Percentiles rank a stretch among this genome's conserved stretches.
These are phyloP conservation scores for Trisateles emortualis DNA, from an alignment of 2,888 invertebrate genomes.

Conservation along the genomic window DNA sequence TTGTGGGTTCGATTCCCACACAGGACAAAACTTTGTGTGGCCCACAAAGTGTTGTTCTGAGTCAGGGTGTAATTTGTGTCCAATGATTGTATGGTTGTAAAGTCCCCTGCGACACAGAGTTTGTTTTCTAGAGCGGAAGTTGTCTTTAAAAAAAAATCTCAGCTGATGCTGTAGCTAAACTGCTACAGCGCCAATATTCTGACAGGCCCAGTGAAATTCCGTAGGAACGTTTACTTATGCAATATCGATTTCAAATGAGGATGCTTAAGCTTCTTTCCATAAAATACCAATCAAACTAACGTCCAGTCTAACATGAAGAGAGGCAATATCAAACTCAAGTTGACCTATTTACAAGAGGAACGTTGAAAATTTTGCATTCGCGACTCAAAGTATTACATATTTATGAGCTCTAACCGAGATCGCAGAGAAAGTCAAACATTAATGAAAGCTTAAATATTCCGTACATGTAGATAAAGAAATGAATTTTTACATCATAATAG, in stretches of 20 bases:
- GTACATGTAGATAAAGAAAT: constrained; percentile 81
- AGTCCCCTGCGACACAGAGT: too few relatives aligned
- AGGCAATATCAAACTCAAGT: constrained; percentile 70
- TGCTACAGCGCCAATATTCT: too few relatives aligned
- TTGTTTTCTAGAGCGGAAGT: too few relatives aligned
- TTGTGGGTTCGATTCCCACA: too few relatives aligned
- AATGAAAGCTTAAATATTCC: constrained; percentile 83
- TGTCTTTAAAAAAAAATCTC: too few relatives aligned
- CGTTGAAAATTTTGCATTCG: constrained; percentile 72
- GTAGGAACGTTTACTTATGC: too few relatives aligned
- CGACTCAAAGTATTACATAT: constrained; percentile 79
- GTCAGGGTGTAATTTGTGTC: too few relatives aligned
- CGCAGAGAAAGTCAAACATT: constrained; percentile 83
- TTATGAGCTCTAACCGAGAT: constrained; percentile 81
- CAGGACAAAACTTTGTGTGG: too few relatives aligned
- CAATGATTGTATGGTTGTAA: too few relatives aligned
- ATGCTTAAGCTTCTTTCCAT: not conserved
- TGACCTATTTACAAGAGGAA: constrained; percentile 74
- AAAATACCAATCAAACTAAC: constrained; percentile 41
- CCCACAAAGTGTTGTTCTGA: too few relatives aligned
- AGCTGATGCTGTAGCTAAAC: too few relatives aligned
- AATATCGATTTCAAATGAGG: not conserved
- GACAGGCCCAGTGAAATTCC: too few relatives aligned
- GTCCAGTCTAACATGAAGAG: constrained; percentile 56
- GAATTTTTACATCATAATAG: constrained; percentile 78